Percentiles rank a stretch among this genome's conserved stretches.
These are phyloP conservation scores for Drosophila heteroneura DNA, from an alignment of 2,888 invertebrate species.

Conservation along the genomic window DNA sequence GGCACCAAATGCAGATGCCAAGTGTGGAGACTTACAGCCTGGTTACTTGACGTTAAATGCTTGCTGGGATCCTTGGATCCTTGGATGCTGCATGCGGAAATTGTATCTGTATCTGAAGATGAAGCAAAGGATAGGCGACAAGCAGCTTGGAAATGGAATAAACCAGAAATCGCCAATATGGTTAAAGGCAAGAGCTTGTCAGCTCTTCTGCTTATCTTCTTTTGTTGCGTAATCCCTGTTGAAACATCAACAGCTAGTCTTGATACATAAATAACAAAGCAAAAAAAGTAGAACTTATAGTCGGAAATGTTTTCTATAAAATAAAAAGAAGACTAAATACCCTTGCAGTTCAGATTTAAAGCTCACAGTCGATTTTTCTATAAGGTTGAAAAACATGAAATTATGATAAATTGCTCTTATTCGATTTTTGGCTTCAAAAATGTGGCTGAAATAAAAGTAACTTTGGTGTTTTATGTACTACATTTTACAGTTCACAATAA, in stretches of 20 bases:
- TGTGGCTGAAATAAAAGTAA: not conserved
- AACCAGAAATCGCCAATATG: not conserved
- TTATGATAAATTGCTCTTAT: not conserved
- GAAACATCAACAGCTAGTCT: slow-evolving; percentile 43
- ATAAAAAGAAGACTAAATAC: not conserved
- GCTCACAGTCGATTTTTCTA: not conserved
- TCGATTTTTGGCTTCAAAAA: not conserved
- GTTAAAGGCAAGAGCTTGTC: slow-evolving; percentile 21
- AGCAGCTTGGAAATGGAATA: not conserved
- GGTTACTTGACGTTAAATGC: not conserved
- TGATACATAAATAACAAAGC: slow-evolving; percentile 1
- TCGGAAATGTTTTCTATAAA: not conserved
- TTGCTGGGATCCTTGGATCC: not conserved
- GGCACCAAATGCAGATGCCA: slow-evolving; percentile 25
- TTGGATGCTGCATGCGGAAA: not conserved
- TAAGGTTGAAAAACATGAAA: not conserved
- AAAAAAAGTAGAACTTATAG: not conserved
- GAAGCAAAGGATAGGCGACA: not conserved
- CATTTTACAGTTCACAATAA: not conserved
- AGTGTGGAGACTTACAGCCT: not conserved
- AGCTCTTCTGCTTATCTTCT: slow-evolving; percentile 54
- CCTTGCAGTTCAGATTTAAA: not conserved
- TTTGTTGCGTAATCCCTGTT: slow-evolving; percentile 41
- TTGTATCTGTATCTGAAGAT: not conserved
- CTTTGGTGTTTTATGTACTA: not conserved